A percentile compares a stretch with the other conserved stretches of the same genome.
Conservation (phyloP, 2,113 vertebrate genomes). For the Sebastes fasciatus region DNA sequence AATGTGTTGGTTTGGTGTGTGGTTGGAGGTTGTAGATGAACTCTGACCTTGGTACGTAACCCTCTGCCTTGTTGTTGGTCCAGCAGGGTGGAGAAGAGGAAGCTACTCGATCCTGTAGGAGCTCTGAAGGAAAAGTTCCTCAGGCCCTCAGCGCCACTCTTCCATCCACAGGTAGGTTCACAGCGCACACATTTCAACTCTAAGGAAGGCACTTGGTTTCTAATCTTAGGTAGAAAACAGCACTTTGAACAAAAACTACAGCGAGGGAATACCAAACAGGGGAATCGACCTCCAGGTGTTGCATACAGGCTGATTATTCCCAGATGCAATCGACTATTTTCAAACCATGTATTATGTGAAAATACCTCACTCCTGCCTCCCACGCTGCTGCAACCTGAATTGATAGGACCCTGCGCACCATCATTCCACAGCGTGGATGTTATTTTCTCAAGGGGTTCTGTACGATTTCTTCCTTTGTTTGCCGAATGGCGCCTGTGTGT, state of each 20-base stretch:
- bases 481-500: slow-evolving; percentile 76
- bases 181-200: slow-evolving; percentile 2
- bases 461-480: slow-evolving; percentile 84
- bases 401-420: slow-evolving; percentile 67
- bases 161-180: slow-evolving; percentile 94
- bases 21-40: slow-evolving; percentile 19
- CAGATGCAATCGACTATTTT: slow-evolving; percentile 69
- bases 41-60: slow-evolving; percentile 91
- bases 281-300: slow-evolving; percentile 52
- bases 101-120: slow-evolving; percentile 96
- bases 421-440: slow-evolving; percentile 75
- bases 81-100: slow-evolving; percentile 99
- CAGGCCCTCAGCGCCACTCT: slow-evolving; percentile 93
- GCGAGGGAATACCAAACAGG: slow-evolving; percentile 46
- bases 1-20: not conserved
- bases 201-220: not conserved
- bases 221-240: slow-evolving; percentile 29
- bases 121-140: slow-evolving; percentile 98
- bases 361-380: slow-evolving; percentile 71
- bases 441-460: slow-evolving; percentile 80
- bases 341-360: slow-evolving; percentile 76
- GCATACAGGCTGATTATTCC: slow-evolving; percentile 60
- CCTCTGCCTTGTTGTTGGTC: slow-evolving; percentile 92
- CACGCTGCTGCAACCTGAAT: slow-evolving; percentile 71
- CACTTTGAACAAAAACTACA: slow-evolving; percentile 43